These are phyloP conservation scores for Drosophila pectinifera DNA, from an alignment of 1,140 invertebrate species.

Conservation along the genomic window DNA sequence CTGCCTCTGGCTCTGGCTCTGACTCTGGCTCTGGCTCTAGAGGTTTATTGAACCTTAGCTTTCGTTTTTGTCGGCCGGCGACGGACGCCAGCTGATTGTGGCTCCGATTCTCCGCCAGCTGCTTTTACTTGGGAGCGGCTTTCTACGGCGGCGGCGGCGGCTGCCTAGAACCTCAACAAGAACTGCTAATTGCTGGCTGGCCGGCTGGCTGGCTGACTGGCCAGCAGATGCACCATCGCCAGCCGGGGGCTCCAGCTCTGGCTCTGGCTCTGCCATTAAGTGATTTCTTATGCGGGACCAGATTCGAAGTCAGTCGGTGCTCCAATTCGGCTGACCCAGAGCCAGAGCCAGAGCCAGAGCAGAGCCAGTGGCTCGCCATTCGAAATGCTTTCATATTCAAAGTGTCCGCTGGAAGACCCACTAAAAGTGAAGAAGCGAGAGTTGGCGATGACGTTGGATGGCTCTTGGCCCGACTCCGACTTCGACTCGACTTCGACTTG, in stretches of 20 bases:
- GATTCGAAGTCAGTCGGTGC: conserved; percentile 24
- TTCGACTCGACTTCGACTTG: background rate
- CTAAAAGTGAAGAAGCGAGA: conserved; percentile 74
- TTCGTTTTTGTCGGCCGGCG: conserved; percentile 59
- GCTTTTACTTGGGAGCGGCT: conserved; percentile 15
- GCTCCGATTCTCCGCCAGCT: conserved; percentile 45
- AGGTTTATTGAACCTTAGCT: conserved; percentile 65
- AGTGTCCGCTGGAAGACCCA: conserved; percentile 38
- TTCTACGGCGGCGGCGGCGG: conserved; percentile 10
- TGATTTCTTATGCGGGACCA: conserved; percentile 12
- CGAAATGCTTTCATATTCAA: conserved; percentile 65
- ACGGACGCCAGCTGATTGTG: conserved; percentile 53
- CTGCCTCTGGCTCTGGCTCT: background rate
- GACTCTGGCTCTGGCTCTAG: conserved; percentile 4
- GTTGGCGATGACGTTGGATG: conserved; percentile 65
- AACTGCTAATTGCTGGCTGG: conserved; percentile 14
- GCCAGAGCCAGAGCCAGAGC: conserved; percentile 42
- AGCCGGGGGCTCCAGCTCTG: background rate
- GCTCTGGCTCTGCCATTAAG: background rate
- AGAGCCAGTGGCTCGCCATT: conserved; percentile 27
- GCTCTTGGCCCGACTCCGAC: conserved; percentile 11
- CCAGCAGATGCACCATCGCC: conserved; percentile 1
- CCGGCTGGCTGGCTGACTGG: background rate
- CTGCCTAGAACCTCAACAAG: conserved; percentile 12
- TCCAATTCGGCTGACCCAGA: conserved; percentile 57